A percentile compares a stretch with the other conserved stretches of the same genome.
Evolutionary conservation across 1,140 invertebrate species (phyloP).

Genomic region (Orussus abietinus): DNA sequence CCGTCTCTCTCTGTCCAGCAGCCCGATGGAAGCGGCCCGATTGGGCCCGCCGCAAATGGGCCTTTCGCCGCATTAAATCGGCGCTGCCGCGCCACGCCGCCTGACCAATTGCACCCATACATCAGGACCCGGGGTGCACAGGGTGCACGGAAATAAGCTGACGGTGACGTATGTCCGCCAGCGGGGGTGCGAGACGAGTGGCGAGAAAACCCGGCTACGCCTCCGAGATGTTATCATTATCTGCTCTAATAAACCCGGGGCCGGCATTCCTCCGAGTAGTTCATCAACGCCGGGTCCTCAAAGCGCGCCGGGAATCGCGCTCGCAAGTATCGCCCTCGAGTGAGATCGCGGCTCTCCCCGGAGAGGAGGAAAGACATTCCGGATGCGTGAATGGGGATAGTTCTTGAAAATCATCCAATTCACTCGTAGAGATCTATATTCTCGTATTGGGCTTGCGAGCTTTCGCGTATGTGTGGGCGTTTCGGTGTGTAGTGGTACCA

Average conservation of each 20-base stretch:
- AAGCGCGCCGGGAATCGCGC: too few species aligned
- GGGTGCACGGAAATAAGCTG: constrained; percentile 43
- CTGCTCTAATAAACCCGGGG: constrained; percentile 42
- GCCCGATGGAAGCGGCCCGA: neutral
- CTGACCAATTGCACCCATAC: constrained; percentile 48
- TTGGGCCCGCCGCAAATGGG: constrained; percentile 12
- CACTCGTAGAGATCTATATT: too few species aligned
- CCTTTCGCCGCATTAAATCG: constrained; percentile 24
- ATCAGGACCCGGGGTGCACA: constrained; percentile 26
- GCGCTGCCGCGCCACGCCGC: constrained; percentile 27
- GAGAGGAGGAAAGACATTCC: too few species aligned
- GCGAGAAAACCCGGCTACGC: constrained; percentile 27
- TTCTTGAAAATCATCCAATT: too few species aligned
- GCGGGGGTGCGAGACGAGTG: constrained; percentile 16
- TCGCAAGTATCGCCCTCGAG: too few species aligned
- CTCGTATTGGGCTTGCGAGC: too few species aligned
- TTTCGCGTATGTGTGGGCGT: too few species aligned
- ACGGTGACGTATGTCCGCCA: constrained; percentile 42
- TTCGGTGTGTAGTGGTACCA: too few species aligned
- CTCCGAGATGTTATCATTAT: constrained; percentile 47
- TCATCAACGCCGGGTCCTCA: constrained; percentile 23
- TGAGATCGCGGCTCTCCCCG: too few species aligned
- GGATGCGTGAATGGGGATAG: too few species aligned
- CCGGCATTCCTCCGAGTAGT: constrained; percentile 32
- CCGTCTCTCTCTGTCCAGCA: neutral